Evolutionary conservation across 1,140 invertebrate species (phyloP).

Genomic region (Zaprionus nigranus): DNA sequence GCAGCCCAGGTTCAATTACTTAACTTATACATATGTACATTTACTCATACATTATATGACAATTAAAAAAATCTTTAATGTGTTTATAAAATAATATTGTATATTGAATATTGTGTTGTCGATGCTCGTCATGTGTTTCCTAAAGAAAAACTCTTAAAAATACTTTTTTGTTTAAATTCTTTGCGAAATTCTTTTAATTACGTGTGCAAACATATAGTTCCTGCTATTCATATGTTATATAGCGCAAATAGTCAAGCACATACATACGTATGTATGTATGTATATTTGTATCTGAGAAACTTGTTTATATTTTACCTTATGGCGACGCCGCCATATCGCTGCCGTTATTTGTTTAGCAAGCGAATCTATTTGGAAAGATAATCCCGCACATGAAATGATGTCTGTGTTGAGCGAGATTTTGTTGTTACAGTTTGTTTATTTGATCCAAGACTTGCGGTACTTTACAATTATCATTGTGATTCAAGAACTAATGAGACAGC

Average conservation of each 20-base stretch:
- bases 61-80: too few relatives aligned
- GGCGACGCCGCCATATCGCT: conserved; percentile 31
- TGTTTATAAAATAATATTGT: too few relatives aligned
- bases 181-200: not conserved
- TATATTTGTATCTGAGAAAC: conserved; percentile 16
- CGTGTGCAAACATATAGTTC: not conserved
- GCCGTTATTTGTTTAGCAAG: conserved; percentile 41
- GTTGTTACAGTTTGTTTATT: conserved; percentile 31
- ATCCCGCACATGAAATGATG: conserved; percentile 20
- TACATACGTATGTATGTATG: not conserved
- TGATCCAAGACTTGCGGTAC: conserved; percentile 15
- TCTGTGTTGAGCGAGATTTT: conserved; percentile 2
- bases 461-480: conserved; percentile 7
- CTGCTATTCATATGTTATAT: not conserved
- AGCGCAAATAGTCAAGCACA: not conserved
- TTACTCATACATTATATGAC: too few relatives aligned
- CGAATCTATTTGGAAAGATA: conserved; percentile 41
- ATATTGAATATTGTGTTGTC: too few relatives aligned
- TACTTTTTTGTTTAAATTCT: too few relatives aligned
- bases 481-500: not conserved
- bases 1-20: too few relatives aligned
- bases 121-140: too few relatives aligned
- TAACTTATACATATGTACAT: too few relatives aligned
- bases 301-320: conserved; percentile 44
- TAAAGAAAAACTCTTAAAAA: too few relatives aligned